Percentiles rank a stretch among this genome's conserved stretches.
Conservation (phyloP, 1,140 invertebrate genomes). For the Oedothorax gibbosus region DNA sequence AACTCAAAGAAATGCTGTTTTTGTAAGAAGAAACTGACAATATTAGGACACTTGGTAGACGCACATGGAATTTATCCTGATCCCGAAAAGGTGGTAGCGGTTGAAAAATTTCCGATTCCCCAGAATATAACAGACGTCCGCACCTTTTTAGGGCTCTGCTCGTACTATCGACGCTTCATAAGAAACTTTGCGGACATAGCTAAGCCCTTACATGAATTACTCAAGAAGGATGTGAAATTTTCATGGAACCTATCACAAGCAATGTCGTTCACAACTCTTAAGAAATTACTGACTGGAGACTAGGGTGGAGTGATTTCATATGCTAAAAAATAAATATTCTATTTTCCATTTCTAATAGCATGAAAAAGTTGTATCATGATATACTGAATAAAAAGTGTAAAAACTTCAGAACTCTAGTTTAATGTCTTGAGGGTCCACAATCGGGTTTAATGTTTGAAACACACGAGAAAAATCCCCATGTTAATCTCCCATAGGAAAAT, state of each 20-base stretch:
- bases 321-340: no score
- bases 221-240: slow-evolving; percentile 32
- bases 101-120: background rate
- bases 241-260: slow-evolving; percentile 3
- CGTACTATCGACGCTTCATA: background rate
- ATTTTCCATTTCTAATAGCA: no score
- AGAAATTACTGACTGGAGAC: slow-evolving; percentile 20
- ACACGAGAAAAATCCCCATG: no score
- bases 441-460: no score
- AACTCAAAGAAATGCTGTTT: slow-evolving; percentile 62
- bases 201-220: background rate
- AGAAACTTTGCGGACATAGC: background rate
- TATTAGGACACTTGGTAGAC: slow-evolving; percentile 25
- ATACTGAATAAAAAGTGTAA: no score
- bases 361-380: no score
- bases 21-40: slow-evolving; percentile 12
- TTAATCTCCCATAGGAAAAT: no score
- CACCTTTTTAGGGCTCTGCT: background rate
- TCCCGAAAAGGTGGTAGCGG: slow-evolving; percentile 50
- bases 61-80: slow-evolving; percentile 17
- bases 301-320: no score
- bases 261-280: slow-evolving; percentile 27
- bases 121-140: slow-evolving; percentile 1
- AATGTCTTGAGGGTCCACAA: no score
- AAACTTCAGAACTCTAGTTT: no score